phyloP scores from a whole-genome alignment of 2,113 vertebrate species.

The Apodemus speciosus region DNA sequence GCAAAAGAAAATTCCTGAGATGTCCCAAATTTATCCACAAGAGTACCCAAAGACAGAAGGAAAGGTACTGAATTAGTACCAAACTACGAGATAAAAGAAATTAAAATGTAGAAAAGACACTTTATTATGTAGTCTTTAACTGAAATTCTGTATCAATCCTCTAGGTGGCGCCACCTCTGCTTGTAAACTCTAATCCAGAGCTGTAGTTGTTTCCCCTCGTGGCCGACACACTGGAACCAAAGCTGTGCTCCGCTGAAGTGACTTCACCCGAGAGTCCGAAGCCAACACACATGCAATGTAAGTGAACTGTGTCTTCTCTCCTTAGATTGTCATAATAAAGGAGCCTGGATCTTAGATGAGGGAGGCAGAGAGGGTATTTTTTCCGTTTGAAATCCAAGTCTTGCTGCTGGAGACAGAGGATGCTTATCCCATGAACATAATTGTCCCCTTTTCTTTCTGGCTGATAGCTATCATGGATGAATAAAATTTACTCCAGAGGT shows the following conservation, averaged over 20 bases:
- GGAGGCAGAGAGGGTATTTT: background rate
- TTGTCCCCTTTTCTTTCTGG: background rate
- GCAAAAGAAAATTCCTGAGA: background rate
- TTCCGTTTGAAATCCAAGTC: background rate
- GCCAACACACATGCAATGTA: too few species aligned
- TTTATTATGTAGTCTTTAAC: background rate
- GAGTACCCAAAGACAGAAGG: background rate
- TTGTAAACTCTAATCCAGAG: background rate
- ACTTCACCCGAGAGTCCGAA: fast-evolving
- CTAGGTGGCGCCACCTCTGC: background rate
- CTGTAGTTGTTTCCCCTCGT: background rate
- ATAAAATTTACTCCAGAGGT: background rate
- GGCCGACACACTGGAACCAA: too few species aligned
- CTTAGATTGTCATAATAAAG: too few species aligned
- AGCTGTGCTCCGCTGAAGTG: background rate
- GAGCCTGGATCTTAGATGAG: background rate
- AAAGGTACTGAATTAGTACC: background rate
- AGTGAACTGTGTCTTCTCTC: background rate
- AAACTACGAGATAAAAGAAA: background rate
- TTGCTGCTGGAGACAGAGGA: background rate
- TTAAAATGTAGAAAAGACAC: background rate
- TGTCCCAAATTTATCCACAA: background rate
- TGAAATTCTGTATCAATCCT: background rate
- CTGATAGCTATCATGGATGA: background rate
- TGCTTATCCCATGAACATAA: background rate